phyloP scores from a whole-genome alignment of 2,888 invertebrate species.

The Branchipolynoe longqiensis region DNA sequence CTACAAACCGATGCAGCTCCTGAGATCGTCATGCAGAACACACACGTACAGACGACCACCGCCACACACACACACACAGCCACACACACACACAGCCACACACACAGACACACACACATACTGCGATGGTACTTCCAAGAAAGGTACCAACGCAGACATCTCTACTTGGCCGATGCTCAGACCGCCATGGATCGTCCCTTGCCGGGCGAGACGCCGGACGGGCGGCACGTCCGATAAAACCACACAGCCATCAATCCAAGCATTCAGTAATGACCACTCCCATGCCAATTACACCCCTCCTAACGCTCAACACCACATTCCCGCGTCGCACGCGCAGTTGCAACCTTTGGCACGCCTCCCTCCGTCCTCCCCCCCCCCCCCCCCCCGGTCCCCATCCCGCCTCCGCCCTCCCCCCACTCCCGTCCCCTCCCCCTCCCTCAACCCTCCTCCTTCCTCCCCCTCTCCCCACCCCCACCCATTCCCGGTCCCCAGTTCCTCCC shows the following conservation, averaged over 20 bases:
- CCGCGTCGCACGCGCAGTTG: no score
- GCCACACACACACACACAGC: no score
- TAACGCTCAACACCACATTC: no score
- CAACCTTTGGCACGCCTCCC: background rate
- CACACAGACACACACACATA: no score
- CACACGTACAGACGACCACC: no score
- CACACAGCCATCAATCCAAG: background rate
- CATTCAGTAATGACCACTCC: background rate
- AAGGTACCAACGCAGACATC: no score
- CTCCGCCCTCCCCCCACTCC: background rate
- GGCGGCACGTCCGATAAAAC: background rate
- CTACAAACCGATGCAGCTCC: no score
- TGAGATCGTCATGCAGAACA: no score
- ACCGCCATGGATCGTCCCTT: no score
- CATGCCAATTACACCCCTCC: background rate
- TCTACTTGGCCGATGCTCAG: no score
- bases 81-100: no score
- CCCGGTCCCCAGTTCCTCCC: background rate
- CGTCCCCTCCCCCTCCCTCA: background rate
- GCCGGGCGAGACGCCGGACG: background rate
- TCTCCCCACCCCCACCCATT: background rate
- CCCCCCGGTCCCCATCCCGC: background rate
- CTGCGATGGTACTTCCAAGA: no score
- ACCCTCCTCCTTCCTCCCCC: background rate
- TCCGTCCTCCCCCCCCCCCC: background rate